Conservation (phyloP, 2,113 vertebrate species). For the Tenebrosternarchus preto region DNA sequence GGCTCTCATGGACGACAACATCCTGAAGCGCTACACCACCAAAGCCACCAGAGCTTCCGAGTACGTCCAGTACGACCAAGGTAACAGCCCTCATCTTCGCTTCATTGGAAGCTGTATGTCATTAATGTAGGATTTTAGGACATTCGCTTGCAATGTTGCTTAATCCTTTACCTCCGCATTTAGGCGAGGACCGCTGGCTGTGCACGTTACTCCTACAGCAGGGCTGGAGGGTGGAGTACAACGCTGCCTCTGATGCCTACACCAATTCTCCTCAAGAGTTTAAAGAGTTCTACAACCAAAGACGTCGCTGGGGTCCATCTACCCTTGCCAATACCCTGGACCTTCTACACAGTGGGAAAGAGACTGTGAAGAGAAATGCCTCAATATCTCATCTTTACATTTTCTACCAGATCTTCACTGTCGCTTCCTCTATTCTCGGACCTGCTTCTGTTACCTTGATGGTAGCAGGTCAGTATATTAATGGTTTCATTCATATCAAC, state of each 20-base stretch:
- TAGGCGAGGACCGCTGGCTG: constrained; percentile 84
- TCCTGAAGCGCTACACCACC: constrained; percentile 78
- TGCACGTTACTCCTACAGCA: constrained; percentile 80
- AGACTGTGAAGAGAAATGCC: constrained; percentile 74
- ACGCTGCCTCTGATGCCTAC: constrained; percentile 81
- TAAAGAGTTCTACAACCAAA: constrained; percentile 83
- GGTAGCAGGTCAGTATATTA: constrained; percentile 73
- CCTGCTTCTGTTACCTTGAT: constrained; percentile 81
- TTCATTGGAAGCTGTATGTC: neutral
- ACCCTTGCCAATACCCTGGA: constrained; percentile 81
- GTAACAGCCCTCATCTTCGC: constrained; percentile 52
- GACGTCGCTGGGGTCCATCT: constrained; percentile 80
- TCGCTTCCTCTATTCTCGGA: constrained; percentile 79
- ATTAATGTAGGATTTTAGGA: neutral
- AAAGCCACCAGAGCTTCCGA: constrained; percentile 71
- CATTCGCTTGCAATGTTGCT: neutral
- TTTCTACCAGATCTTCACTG: constrained; percentile 79
- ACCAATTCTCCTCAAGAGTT: constrained; percentile 82
- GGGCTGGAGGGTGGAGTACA: constrained; percentile 83
- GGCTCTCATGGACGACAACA: constrained; percentile 79
- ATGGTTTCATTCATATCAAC: neutral
- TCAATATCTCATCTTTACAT: constrained; percentile 80
- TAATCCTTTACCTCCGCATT: neutral
- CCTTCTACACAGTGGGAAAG: constrained; percentile 72
- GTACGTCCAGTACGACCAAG: constrained; percentile 81